A percentile compares a stretch with the other conserved stretches of the same genome.
Evolutionary conservation across 2,113 vertebrate species (phyloP).

Genomic region (Ophthalmolycus amberensis): DNA sequence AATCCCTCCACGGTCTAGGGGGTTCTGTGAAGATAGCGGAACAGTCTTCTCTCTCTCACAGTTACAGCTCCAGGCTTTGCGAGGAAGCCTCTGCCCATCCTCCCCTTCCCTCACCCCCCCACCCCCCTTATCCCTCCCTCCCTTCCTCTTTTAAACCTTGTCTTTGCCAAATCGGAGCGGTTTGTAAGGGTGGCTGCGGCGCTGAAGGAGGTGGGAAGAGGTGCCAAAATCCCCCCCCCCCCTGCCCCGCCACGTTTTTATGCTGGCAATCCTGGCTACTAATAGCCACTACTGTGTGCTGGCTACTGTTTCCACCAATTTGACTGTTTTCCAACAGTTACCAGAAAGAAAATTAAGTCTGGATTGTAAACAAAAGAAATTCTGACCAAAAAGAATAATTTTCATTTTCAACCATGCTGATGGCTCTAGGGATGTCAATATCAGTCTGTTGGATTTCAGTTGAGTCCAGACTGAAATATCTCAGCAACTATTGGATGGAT

Average conservation of each 20-base stretch:
- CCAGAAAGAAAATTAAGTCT: background rate
- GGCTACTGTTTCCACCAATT: slow-evolving; percentile 2
- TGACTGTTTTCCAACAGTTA: background rate
- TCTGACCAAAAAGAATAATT: background rate
- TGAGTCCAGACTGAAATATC: background rate
- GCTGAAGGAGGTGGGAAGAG: slow-evolving; percentile 6
- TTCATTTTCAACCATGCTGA: background rate
- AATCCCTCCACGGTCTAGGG: slow-evolving; percentile 73
- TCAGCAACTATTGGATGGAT: background rate
- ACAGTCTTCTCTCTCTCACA: slow-evolving; percentile 68
- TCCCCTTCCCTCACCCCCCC: background rate
- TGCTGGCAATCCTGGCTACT: slow-evolving; percentile 1
- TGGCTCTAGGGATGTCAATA: background rate
- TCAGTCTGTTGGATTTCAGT: background rate
- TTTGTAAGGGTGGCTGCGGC: slow-evolving; percentile 20
- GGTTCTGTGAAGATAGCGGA: slow-evolving; percentile 75
- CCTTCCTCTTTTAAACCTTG: slow-evolving; percentile 52
- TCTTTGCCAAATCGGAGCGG: slow-evolving; percentile 41
- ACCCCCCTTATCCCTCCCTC: background rate
- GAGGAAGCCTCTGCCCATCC: slow-evolving; percentile 66
- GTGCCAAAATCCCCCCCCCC: slow-evolving; percentile 1
- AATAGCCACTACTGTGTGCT: background rate
- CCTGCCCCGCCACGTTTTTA: background rate
- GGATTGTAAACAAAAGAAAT: background rate
- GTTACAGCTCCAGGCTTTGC: slow-evolving; percentile 70